Base-by-base conservation (phyloP, 2,113 vertebrate species). In the Raja brachyura region DNA sequence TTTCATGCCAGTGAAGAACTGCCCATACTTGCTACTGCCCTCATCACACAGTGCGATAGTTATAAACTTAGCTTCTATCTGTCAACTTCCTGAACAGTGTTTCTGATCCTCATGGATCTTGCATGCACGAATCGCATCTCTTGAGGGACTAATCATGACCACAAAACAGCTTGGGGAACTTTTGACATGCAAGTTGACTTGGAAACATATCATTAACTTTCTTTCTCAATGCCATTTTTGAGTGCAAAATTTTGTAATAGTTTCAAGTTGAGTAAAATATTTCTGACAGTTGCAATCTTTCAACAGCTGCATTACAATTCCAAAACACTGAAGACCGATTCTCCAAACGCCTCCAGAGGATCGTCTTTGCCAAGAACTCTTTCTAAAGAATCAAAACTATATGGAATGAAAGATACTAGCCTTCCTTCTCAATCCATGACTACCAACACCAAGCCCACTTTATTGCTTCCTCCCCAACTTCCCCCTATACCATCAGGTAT, bases 341-440 rank as follows among this genome's bases (percentile, higher is more conserved):
- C 98, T 0, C 98, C 99, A 94, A 99, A 97, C 94, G 96, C 98
- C 39, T 99, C 98, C 0, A 97, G 98, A 61, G 98, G 99, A 95
- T 99, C 99, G n/a, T 99, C 99, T 22, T 96, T 99, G 95, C 97
- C 98, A 93, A 97, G 98, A 96, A 98, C 98, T 3, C 96, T 99
- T 95, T 99, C 98, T 95, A 99, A 99, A 97, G 99, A 99, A 95
- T 99, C 98, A 94, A 99, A 99, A 96, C 97, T 99, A 97, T 99
- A 97, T 97, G 98, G 98, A 98, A 99, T 99, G 98, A 98, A 97
- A 98, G 99, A 99, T 94, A 96, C 93, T 94, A 95, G 95, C 94
- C 94, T 96, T 96, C 95, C 97, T 95, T 94, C 94, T 95, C 95
- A 95, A 95, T 95, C 98, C 96, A 97, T 95, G 96, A 95, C 97